Evolutionary conservation across 2,797 vertebrate species (phyloP).

Genomic region (Cuniculus paca): DNA sequence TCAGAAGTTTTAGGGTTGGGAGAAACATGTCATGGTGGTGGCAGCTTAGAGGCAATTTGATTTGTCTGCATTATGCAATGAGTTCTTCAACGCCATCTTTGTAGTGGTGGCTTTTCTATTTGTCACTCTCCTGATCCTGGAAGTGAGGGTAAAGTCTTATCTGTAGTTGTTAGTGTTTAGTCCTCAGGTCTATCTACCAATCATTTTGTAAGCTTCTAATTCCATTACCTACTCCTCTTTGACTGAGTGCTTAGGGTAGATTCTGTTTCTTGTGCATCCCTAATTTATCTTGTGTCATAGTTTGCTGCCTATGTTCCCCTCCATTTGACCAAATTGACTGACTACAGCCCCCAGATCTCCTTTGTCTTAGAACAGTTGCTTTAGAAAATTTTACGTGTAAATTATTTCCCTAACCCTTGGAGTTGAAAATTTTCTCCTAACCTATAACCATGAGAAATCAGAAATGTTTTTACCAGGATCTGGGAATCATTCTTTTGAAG

Average conservation of each 20-base stretch:
- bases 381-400: background rate
- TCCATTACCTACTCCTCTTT: background rate
- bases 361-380: background rate
- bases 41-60: background rate
- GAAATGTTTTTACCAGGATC: background rate
- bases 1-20: background rate
- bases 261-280: background rate
- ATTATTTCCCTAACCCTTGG: background rate
- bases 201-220: background rate
- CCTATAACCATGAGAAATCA: background rate
- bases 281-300: background rate
- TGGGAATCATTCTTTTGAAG: background rate
- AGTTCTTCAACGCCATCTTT: background rate
- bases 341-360: background rate
- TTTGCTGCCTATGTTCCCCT: background rate
- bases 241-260: background rate
- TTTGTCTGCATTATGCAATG: background rate
- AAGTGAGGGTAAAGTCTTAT: background rate
- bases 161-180: background rate
- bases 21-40: rapidly evolving
- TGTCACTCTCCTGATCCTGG: background rate
- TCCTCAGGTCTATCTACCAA: background rate
- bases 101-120: background rate
- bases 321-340: background rate
- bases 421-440: background rate